Conservation (phyloP, 1,140 invertebrate genomes). For the Paraescarpia echinospica region DNA sequence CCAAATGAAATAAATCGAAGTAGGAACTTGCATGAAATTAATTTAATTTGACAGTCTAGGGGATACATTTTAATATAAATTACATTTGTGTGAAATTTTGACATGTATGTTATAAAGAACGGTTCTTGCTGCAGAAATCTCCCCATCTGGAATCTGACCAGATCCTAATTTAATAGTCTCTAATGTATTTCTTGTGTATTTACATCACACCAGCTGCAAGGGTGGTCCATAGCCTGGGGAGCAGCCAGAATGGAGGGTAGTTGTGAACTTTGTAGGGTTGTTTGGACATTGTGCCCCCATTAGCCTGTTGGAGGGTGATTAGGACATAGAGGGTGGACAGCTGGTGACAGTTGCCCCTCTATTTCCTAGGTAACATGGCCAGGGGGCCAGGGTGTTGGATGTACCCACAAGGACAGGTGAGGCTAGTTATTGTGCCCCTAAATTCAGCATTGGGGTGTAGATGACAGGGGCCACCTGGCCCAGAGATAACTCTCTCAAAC, state of each 20-base stretch:
- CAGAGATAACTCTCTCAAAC: not conserved
- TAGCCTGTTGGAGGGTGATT: not conserved
- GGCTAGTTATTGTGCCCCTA: not conserved
- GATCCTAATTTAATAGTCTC: not conserved
- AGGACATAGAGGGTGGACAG: not conserved
- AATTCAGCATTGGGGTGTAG: not conserved
- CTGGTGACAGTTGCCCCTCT: not conserved
- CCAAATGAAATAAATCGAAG: not conserved
- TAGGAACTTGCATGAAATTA: not conserved
- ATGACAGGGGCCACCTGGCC: not conserved
- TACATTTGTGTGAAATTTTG: not conserved
- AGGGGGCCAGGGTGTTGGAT: not conserved
- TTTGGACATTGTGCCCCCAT: constrained; percentile 3
- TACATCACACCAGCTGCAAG: not conserved
- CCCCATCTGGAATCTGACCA: not conserved
- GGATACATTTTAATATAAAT: not conserved
- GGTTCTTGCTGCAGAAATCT: no score
- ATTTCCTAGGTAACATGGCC: not conserved
- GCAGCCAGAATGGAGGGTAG: not conserved
- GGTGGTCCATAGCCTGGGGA: not conserved
- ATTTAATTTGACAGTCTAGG: not conserved
- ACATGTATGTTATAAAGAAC: not conserved
- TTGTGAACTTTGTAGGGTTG: not conserved
- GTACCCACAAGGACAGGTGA: not conserved
- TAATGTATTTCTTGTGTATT: not conserved